Percentiles rank a stretch among this genome's conserved stretches.
These are phyloP conservation scores for Pantelozetes paolii DNA, from an alignment of 2,888 invertebrate species.

Conservation along the genomic window DNA sequence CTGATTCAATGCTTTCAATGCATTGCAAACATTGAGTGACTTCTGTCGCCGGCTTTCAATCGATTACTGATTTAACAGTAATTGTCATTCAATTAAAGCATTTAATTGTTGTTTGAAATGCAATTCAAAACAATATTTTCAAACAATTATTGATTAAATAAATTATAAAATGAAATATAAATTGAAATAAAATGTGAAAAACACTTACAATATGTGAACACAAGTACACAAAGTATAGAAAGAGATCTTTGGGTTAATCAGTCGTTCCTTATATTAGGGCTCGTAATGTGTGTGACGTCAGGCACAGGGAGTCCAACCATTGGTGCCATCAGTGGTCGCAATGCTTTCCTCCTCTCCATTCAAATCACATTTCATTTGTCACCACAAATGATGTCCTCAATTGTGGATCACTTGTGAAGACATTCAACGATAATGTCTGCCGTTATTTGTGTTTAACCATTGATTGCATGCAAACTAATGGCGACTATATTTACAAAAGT, in stretches of 20 bases:
- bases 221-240: neutral
- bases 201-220: constrained; percentile 15
- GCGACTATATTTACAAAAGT: neutral
- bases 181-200: neutral
- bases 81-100: neutral
- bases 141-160: neutral
- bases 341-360: neutral
- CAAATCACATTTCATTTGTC: no score
- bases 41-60: neutral
- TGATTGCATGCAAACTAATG: neutral
- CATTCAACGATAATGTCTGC: no score
- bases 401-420: no score
- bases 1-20: neutral
- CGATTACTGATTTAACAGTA: neutral
- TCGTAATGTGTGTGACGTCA: neutral
- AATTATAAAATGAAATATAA: neutral
- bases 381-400: no score
- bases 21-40: neutral
- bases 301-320: neutral
- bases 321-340: no score
- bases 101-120: neutral
- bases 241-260: neutral
- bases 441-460: neutral
- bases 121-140: neutral
- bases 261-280: constrained; percentile 12